These are phyloP conservation scores for Centropus bengalensis DNA, from an alignment of 2,113 vertebrate genomes.

Conservation along the genomic window DNA sequence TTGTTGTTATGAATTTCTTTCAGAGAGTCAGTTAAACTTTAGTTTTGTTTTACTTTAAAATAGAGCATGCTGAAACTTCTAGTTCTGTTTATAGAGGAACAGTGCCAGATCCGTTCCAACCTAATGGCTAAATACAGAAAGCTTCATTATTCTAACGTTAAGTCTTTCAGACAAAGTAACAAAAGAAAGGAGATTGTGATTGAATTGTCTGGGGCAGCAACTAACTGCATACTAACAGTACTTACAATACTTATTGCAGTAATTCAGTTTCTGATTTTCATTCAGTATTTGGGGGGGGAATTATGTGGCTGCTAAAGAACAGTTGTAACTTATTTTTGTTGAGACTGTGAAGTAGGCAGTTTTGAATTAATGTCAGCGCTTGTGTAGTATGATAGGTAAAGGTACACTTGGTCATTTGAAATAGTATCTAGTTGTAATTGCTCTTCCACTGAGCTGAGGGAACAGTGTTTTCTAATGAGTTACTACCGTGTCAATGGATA, in stretches of 20 bases:
- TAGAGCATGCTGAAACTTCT: neutral
- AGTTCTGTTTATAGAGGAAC: neutral
- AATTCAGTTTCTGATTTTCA: neutral
- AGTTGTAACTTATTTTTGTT: neutral
- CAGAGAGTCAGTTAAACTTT: neutral
- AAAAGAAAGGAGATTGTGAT: constrained; percentile 10
- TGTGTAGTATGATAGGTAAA: neutral
- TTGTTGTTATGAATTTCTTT: neutral
- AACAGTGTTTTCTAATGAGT: neutral
- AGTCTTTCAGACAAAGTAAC: neutral
- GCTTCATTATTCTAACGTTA: neutral
- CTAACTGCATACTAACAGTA: neutral
- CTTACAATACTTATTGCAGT: neutral
- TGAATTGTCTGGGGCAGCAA: neutral
- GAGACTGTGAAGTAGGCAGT: neutral
- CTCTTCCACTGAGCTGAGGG: neutral
- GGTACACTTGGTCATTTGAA: neutral
- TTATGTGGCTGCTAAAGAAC: neutral
- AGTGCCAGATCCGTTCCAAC: neutral
- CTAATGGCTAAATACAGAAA: constrained; percentile 1
- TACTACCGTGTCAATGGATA: neutral
- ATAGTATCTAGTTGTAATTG: neutral
- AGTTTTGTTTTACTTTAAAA: neutral
- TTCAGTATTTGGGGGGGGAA: neutral
- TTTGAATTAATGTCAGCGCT: neutral